Evolutionary conservation across 2,797 vertebrate species (phyloP), one percentile per base, ranked within the genome.

Genomic region (Eidolon dupreanum): DNA sequence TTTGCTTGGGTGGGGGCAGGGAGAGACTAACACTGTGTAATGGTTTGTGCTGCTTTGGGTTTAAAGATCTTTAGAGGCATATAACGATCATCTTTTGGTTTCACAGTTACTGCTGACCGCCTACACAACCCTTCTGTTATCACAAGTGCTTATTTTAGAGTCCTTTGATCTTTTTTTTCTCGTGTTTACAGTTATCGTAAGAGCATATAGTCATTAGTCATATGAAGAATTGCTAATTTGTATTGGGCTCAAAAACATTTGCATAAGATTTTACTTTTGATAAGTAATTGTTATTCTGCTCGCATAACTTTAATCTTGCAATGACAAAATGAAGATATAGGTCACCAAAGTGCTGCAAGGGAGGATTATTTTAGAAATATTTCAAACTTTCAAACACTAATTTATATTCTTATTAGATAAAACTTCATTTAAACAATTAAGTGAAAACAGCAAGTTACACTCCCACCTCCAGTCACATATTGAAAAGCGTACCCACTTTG

Each of bases 181-280:
- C 8, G 2, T 95, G 31, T 91, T 94, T 93, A 73, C 22, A 81
- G 49, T 96, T 94, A 87, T 41, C 9, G 1, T 36, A 84, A 96
- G 49, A 33, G 55, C 70, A 6, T 51, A 31, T 1, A 61, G 19
- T 93, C 59, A 85, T 96, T 95, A 95, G 78, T 96, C 95, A 94
- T 84, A 87, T 61, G 77, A 96, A 93, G 92, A 97, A 63, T 38
- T 93, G 55, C 93, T 95, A 38, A 82, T 94, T 88, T 95, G 55
- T 89, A n/a, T 65, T 75, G 78, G 12, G 68, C 78, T 95, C 43
- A 78, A 36, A 96, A 92, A 28, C 28, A 89, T 87, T 90, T 91
- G 95, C 91, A 20, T 90, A 36, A 95, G 93, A 79, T 91, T 92
- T 88, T 92, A 86, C 59, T 93, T 93, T 81, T 88, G 73, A 74